These are phyloP conservation scores for Sus scrofa DNA, from an alignment of 2,113 vertebrate species.

Conservation along the genomic window T2T-Sscrofa CM000824.6:46038501-46039000, in stretches of 20 bases:
- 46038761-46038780: constrained; percentile 21
- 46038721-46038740: not conserved
- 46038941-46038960: not conserved
- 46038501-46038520: not conserved
- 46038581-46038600: not conserved
- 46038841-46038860: constrained; percentile 50
- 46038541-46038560: not conserved
- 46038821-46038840: constrained; percentile 60
- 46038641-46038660: not conserved
- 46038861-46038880: constrained; percentile 66
- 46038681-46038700: not conserved
- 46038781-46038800: constrained; percentile 40
- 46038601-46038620: not conserved
- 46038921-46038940: constrained; percentile 62
- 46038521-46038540: not conserved
- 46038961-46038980: constrained; percentile 36
- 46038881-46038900: constrained; percentile 43
- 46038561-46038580: not conserved
- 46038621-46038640: not conserved
- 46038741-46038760: not conserved
- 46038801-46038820: constrained; percentile 35
- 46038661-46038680: not conserved
- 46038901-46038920: constrained; percentile 57
- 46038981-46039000: not conserved
- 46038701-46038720: not conserved